phyloP scores from a whole-genome alignment of 2,797 vertebrate species.

The Acanthurus tractus region DNA sequence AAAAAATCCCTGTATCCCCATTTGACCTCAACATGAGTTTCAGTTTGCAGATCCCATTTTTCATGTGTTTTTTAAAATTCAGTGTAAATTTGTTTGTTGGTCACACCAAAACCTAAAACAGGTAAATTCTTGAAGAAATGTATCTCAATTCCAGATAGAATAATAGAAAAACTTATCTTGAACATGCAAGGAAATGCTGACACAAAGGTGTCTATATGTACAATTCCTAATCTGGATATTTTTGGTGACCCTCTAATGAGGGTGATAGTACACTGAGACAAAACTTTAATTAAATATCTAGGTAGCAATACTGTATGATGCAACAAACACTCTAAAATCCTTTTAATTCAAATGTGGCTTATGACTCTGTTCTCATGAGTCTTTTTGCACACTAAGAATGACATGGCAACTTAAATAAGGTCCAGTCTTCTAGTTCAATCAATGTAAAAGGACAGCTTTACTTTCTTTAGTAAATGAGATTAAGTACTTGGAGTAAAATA shows the following conservation, averaged over 20 bases:
- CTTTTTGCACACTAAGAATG: slow-evolving; percentile 43
- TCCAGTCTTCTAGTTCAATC: slow-evolving; percentile 18
- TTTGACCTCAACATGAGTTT: slow-evolving; percentile 13
- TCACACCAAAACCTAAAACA: neutral
- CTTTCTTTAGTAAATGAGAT: slow-evolving; percentile 64
- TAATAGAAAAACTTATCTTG: neutral
- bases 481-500: slow-evolving; percentile 48
- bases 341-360: neutral
- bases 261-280: neutral
- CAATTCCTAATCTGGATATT: neutral
- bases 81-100: neutral
- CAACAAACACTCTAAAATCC: neutral
- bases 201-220: neutral
- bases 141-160: neutral
- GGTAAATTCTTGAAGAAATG: neutral
- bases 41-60: neutral
- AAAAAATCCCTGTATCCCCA: neutral
- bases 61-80: neutral
- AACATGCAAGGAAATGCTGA: neutral
- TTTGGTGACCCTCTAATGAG: neutral
- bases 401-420: slow-evolving; percentile 35
- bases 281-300: neutral
- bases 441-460: slow-evolving; percentile 46
- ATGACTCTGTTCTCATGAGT: neutral
- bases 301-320: neutral